Evolutionary conservation across 2,113 vertebrate species (phyloP).

Genomic region (Ifrita kowaldi): DNA sequence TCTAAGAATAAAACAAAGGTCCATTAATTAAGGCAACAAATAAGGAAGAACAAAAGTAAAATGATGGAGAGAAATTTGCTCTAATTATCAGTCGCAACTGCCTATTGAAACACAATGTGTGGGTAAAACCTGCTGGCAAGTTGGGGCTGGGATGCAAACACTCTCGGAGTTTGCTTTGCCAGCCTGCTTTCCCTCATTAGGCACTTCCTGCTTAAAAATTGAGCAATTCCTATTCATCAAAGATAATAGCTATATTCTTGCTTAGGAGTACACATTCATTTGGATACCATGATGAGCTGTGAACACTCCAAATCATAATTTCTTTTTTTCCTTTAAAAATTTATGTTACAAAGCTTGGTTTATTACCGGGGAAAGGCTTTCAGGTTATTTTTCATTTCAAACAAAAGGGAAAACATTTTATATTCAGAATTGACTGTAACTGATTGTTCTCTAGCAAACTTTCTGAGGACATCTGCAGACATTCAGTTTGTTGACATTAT

Average conservation of each 20-base stretch:
- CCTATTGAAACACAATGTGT: not conserved
- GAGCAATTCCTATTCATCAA: not conserved
- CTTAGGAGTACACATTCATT: not conserved
- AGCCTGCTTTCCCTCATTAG: not conserved
- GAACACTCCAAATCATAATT: not conserved
- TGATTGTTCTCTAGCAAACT: not conserved
- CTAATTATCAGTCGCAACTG: not conserved
- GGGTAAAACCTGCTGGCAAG: not conserved
- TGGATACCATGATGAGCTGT: not conserved
- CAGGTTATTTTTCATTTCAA: slow-evolving; percentile 5
- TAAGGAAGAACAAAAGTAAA: not conserved
- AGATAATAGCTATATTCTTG: not conserved
- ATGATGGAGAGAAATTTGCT: not conserved
- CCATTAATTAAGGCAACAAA: not conserved
- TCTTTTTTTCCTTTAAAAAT: not conserved
- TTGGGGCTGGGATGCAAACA: not conserved
- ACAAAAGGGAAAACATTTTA: not conserved
- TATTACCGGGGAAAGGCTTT: not conserved
- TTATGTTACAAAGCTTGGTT: not conserved
- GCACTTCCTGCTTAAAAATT: not conserved
- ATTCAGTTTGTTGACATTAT: not conserved
- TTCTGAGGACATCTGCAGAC: not conserved
- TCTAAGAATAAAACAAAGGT: not conserved
- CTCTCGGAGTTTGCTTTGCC: not conserved
- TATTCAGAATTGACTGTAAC: not conserved